Percentiles rank a stretch among this genome's conserved stretches.
phyloP scores from a whole-genome alignment of 2,888 invertebrate genomes.

The Selenia dentaria region DNA sequence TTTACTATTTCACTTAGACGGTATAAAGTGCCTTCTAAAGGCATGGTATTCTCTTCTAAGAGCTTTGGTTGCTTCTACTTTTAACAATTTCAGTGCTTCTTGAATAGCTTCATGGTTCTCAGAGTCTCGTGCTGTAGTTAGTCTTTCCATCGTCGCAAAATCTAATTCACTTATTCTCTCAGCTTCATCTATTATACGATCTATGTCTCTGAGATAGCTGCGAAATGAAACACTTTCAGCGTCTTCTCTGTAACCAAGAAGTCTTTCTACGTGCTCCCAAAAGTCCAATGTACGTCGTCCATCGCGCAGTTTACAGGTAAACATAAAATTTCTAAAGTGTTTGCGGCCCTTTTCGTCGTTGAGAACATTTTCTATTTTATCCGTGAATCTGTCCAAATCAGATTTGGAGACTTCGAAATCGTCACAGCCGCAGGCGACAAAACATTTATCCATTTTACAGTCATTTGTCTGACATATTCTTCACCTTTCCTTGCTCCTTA shows the following conservation, averaged over 20 bases:
- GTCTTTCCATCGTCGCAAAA: conserved; percentile 69
- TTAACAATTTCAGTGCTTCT: conserved; percentile 61
- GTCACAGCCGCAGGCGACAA: conserved; percentile 75
- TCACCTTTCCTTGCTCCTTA: conserved; percentile 53
- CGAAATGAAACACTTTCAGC: conserved; percentile 58
- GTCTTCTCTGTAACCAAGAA: conserved; percentile 60
- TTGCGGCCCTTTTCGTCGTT: conserved; percentile 74
- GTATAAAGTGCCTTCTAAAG: conserved; percentile 64
- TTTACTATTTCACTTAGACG: conserved; percentile 18
- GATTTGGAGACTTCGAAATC: conserved; percentile 70
- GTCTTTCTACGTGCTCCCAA: conserved; percentile 70
- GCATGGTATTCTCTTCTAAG: conserved; percentile 67
- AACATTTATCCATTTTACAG: conserved; percentile 76
- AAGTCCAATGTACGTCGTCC: conserved; percentile 67
- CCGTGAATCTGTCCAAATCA: conserved; percentile 79
- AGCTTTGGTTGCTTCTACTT: conserved; percentile 69
- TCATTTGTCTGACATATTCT: conserved; percentile 53
- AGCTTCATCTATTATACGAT: conserved; percentile 64
- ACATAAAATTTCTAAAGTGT: conserved; percentile 76
- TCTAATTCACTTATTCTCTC: conserved; percentile 73
- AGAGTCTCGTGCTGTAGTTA: conserved; percentile 59
- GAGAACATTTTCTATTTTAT: conserved; percentile 79
- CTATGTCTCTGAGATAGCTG: conserved; percentile 59
- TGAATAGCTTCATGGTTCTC: conserved; percentile 63
- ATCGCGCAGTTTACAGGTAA: conserved; percentile 65